phyloP scores from a whole-genome alignment of 2,113 vertebrate species.

The Suncus etruscus region DNA sequence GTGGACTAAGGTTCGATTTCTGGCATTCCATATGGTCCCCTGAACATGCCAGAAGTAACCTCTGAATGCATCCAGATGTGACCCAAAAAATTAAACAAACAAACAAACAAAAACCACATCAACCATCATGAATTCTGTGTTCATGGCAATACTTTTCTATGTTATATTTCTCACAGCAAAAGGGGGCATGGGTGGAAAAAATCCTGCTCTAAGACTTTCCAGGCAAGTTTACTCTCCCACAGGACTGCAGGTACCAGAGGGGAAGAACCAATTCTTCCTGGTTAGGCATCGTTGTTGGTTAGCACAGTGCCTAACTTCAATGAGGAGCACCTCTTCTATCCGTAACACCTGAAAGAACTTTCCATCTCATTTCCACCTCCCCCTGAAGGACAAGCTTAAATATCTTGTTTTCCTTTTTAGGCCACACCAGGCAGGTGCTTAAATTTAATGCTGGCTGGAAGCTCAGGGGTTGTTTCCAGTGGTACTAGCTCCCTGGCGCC shows the following conservation, averaged over 20 bases:
- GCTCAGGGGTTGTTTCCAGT: too few species aligned
- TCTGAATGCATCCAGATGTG: too few species aligned
- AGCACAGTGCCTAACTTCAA: slow-evolving; percentile 8
- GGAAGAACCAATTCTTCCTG: background rate
- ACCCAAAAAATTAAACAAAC: too few species aligned
- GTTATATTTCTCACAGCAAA: too few species aligned
- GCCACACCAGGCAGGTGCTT: background rate
- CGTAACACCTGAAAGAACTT: slow-evolving; percentile 10
- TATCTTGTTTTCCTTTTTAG: background rate
- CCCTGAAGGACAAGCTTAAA: background rate
- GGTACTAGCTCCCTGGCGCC: too few species aligned
- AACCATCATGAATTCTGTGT: too few species aligned
- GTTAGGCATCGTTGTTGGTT: background rate
- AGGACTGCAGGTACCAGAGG: background rate
- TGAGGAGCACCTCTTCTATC: background rate
- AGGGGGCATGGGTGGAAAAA: too few species aligned
- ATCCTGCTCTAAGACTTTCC: background rate
- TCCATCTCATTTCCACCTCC: background rate
- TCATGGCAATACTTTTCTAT: too few species aligned
- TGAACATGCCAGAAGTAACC: too few species aligned
- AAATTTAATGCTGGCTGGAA: background rate
- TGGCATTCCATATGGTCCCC: too few species aligned
- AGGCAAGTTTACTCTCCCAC: background rate
- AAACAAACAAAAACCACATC: too few species aligned
- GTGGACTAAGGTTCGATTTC: too few species aligned